Base-by-base conservation (phyloP, 2,797 vertebrate genomes). In the Eospalax fontanierii region DNA sequence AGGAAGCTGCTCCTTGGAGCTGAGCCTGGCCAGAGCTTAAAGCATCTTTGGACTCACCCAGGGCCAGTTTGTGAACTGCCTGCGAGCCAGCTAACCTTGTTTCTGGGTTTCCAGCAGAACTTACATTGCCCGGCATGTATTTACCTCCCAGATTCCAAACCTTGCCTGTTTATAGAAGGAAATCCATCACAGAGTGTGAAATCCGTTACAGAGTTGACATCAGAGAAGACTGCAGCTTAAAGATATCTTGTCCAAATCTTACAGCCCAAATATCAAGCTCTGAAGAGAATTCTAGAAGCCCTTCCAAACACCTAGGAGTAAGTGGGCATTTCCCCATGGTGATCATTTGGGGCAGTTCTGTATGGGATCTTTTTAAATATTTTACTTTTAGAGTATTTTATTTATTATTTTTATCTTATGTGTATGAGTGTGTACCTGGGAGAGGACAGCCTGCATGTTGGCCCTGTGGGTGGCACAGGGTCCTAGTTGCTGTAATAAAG, bases 201-300 rank as follows among this genome's bases (percentile, higher is more conserved):
- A 75, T 7, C 46, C 16, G 3, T 24, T 54, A 54, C 50, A 54
- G 16, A 4, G 7, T 4, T 1, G 9, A 43, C 46, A 0, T 26
- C 2, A 0, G 1, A 1, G 26, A 50, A n/a, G 40, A 28, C 5
- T 4, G 15, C 0, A 33, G 6, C 14, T 1, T 11, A 28, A 6
- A 71, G 28, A 50, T 35, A 2, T 3, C 1, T 0, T 4, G 16
- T 54, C 50, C n/a, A 2, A 86, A 75, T 75, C 87, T 50, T 85
- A 24, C 0, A 2, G 11, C 38, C 24, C 5, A 38, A 3, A 71
- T 0, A 30, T 14, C 80, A 4, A 2, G 2, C 8, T 61, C 59
- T 40, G 46, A 65, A 24, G 28, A 35, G 18, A 18, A 6, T 16
- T 16, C 24, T 79, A 35, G 19, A 35, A 75, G 22, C 40, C 21